These are phyloP conservation scores for Erpobdella octoculata DNA, from an alignment of 2,888 invertebrate genomes.

Conservation along the genomic window DNA sequence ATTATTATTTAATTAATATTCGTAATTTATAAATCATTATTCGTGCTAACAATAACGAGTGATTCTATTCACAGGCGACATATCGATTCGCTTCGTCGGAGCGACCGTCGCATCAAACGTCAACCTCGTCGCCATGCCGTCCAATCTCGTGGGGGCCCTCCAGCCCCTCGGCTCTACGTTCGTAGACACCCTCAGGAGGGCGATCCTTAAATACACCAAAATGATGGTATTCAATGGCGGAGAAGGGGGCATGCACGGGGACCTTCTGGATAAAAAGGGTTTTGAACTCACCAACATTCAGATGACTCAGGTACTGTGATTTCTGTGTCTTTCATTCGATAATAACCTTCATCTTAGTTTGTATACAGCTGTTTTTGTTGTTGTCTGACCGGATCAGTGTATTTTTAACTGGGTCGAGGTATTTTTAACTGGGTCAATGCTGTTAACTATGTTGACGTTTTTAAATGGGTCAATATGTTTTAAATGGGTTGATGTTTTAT, in stretches of 20 bases:
- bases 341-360: too few relatives aligned
- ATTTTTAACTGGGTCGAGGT: too few relatives aligned
- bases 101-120: neutral
- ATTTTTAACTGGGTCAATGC: too few relatives aligned
- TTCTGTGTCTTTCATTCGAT: too few relatives aligned
- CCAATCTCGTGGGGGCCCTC: neutral
- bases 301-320: neutral
- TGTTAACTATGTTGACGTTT: too few relatives aligned
- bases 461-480: too few relatives aligned
- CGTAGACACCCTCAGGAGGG: neutral
- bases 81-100: conserved; percentile 15
- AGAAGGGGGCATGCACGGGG: neutral
- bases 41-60: too few relatives aligned
- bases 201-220: neutral
- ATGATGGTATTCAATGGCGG: neutral
- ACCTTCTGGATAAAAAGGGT: neutral
- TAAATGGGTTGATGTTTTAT: too few relatives aligned
- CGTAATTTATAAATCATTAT: too few relatives aligned
- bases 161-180: conserved; percentile 13
- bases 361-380: too few relatives aligned
- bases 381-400: too few relatives aligned
- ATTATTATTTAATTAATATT: neutral
- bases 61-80: too few relatives aligned
- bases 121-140: conserved; percentile 7
- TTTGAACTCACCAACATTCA: neutral